phyloP scores from a whole-genome alignment of 2,797 vertebrate genomes.

The Lophius americanus region DNA sequence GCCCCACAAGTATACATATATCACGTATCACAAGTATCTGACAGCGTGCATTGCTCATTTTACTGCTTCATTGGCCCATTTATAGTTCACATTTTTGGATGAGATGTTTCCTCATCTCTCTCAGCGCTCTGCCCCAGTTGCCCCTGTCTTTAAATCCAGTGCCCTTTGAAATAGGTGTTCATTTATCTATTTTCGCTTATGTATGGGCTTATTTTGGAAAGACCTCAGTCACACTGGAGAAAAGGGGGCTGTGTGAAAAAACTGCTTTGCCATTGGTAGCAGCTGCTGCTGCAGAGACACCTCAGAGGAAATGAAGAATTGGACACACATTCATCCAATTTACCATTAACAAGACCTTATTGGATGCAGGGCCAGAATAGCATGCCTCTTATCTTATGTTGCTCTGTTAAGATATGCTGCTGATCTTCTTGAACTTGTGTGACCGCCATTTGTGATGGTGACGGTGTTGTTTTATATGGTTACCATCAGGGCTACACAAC shows the following conservation, averaged over 20 bases:
- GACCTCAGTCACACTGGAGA: slow-evolving; percentile 72
- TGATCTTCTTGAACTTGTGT: slow-evolving; percentile 16
- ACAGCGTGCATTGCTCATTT: slow-evolving; percentile 53
- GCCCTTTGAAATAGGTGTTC: slow-evolving; percentile 78
- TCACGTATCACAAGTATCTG: slow-evolving; percentile 43
- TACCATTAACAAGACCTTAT: slow-evolving; percentile 87
- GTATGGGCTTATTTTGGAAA: slow-evolving; percentile 81
- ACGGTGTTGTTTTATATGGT: slow-evolving; percentile 23
- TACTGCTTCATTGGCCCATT: slow-evolving; percentile 62
- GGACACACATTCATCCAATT: slow-evolving; percentile 86
- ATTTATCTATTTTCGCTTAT: slow-evolving; percentile 82
- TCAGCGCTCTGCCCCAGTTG: slow-evolving; percentile 50
- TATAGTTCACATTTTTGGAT: slow-evolving; percentile 63
- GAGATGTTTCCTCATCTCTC: slow-evolving; percentile 53
- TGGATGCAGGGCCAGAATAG: slow-evolving; percentile 80
- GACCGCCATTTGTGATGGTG: slow-evolving; percentile 33
- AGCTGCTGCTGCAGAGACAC: slow-evolving; percentile 83
- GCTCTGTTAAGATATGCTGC: slow-evolving; percentile 62
- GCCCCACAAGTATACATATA: slow-evolving; percentile 29
- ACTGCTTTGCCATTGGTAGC: slow-evolving; percentile 80
- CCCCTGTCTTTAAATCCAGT: slow-evolving; percentile 67
- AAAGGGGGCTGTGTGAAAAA: slow-evolving; percentile 70
- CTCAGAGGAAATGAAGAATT: slow-evolving; percentile 84
- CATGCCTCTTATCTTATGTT: slow-evolving; percentile 74
- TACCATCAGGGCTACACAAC: background rate